These are phyloP conservation scores for Proteles cristata DNA, from an alignment of 2,113 vertebrate species.

Conservation along the genomic window DNA sequence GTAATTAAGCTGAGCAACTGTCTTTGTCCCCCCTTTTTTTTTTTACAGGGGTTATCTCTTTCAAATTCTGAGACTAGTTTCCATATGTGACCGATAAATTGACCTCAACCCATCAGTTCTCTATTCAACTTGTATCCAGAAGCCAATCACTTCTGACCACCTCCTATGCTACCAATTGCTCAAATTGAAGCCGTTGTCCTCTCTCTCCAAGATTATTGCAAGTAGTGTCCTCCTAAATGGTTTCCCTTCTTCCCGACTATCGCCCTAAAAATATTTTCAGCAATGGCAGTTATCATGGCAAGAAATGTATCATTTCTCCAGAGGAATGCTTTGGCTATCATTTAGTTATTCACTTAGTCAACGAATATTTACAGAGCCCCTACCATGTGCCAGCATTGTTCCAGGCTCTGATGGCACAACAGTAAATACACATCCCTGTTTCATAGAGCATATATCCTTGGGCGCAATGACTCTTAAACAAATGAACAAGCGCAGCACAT, in stretches of 20 bases:
- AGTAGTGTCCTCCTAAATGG: not conserved
- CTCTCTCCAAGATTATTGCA: not conserved
- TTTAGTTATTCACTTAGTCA: slow-evolving; percentile 10
- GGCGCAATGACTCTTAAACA: not conserved
- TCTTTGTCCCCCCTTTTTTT: not conserved
- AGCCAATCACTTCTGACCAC: not conserved
- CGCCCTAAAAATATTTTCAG: not conserved
- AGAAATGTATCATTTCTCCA: not conserved
- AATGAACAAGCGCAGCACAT: not conserved
- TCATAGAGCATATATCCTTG: not conserved
- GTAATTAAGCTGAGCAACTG: not conserved
- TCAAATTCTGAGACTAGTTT: slow-evolving; percentile 28
- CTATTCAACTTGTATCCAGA: not conserved
- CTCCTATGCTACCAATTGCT: not conserved
- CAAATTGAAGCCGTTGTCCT: not conserved
- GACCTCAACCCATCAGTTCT: not conserved
- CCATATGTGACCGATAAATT: not conserved
- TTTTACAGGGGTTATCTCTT: not conserved
- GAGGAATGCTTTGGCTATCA: not conserved
- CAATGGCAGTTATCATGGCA: not conserved
- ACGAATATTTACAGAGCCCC: not conserved
- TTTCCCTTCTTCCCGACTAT: not conserved
- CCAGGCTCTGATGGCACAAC: not conserved
- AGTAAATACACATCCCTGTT: not conserved
- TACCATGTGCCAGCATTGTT: not conserved